phyloP scores from a whole-genome alignment of 1,140 invertebrate species.

The Zeugodacus cucurbitae region DNA sequence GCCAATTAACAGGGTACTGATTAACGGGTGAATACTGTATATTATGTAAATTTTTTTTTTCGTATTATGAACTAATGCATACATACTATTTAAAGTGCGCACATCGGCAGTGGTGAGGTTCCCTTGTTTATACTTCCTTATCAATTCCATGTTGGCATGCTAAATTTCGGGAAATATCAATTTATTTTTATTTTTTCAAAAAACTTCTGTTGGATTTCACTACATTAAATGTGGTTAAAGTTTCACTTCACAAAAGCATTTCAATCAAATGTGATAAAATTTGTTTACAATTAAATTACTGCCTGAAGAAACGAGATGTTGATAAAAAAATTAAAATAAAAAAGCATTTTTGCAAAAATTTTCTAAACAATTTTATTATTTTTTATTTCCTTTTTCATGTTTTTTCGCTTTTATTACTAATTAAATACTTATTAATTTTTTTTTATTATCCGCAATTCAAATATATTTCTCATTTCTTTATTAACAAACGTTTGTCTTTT shows the following conservation, averaged over 20 bases:
- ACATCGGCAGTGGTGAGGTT: slow-evolving; percentile 57
- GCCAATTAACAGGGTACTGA: too few species aligned
- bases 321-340: too few species aligned
- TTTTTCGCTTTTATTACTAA: neutral
- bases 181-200: neutral
- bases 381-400: neutral
- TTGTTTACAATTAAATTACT: neutral
- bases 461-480: neutral
- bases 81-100: slow-evolving; percentile 58
- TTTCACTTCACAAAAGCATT: neutral
- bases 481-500: neutral
- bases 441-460: too few species aligned
- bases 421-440: neutral
- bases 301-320: neutral
- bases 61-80: neutral
- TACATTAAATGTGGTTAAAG: neutral
- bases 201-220: neutral
- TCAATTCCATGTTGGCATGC: slow-evolving; percentile 57
- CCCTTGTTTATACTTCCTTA: slow-evolving; percentile 60
- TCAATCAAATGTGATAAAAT: neutral
- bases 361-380: neutral
- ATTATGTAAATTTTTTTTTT: too few species aligned
- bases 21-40: too few species aligned
- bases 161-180: neutral
- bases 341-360: too few species aligned